Evolutionary conservation across 2,113 vertebrate genomes (phyloP), one percentile per base, ranked within the genome.

Genomic region (Symphodus melops): DNA sequence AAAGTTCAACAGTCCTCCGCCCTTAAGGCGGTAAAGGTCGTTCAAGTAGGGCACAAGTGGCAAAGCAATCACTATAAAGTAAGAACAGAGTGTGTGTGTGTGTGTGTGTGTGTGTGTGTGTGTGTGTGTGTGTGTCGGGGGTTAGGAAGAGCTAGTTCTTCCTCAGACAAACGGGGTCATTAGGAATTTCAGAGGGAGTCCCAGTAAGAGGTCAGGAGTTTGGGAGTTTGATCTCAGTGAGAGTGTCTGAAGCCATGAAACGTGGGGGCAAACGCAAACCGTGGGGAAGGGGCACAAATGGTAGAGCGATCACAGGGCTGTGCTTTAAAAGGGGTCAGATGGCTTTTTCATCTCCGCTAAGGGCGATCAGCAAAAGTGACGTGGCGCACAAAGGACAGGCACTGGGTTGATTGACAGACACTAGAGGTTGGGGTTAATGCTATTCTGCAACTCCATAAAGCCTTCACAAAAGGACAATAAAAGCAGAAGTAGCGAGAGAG

Each of bases 291-390:
- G 89, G 72, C 86, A 77, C 92, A 92, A 94, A 93, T 91, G 92
- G 92, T 91, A 91, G 90, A 94, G 68, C 56, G 90, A 93, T 94
- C 92, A 93, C 88, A 89, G 86, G 64, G 69, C 72, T 78, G 54
- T 57, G 36, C 83, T 89, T 85, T 82, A 65, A 82, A 88, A 90
- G 83, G 69, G 92, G 92, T 93, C 93, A 94, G 92, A 87, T 91
- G 88, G 91, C 92, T 90, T 93, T 94, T 91, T 90, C 89, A 93
- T 93, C 88, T 87, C 72, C 12, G 74, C 72, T 73, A 75, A 86
- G 82, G 77, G 83, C 72, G 51, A 79, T 81, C 25, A 51, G 87
- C 68, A 60, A 86, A 86, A 87, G 85, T 84, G 87, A 88, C 82
- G 58, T 28, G 64, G 14, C 8, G 36, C 80, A 91, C 88, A 91